Base-by-base conservation (phyloP, 1,140 invertebrate species). In the Caerostris darwini region DNA sequence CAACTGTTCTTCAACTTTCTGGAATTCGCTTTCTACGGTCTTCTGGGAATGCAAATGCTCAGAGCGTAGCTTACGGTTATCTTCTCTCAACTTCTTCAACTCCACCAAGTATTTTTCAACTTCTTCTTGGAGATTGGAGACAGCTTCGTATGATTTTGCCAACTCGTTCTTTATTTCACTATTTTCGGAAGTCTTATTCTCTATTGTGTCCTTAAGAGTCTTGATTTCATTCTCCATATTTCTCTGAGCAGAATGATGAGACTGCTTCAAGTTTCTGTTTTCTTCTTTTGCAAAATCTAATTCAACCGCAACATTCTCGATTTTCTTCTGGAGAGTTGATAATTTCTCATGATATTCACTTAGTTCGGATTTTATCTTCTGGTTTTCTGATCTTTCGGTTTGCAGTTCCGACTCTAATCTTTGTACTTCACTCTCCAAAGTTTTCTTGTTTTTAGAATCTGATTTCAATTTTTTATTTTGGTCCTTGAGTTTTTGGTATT, bases 1-100 rank as follows among this genome's bases (percentile, higher is more conserved):
- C 3, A 98, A 96, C 96, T 98, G 97, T 95, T 98, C 97, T 95
- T 97, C 97, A 91, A 98, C 95, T 95, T 97, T 97, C 17, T 97
- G 96, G 19, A 98, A 97, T 95, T 98, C 97, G 82, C 96, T 96
- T 94, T 98, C 93, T 7, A 94, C 81, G 3, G 93, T 94, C 54
- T 90, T 94, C 34, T 94, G 93, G 10, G 93, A 90, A 90, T 83
- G 71, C 10, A 94, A 85, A 5, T 90, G 71, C 14, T 94, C 93
- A 64, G 87, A 83, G n/a, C 93, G 53, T 7, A 94, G 34, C 19
- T 94, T 94, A 57, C 93, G 64, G 19, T 94, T 94, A 14, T 94
- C 93, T 58, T 94, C 93, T 69, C 81, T 83, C n/a, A 94, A 7
- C 53, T 94, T 90, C 53, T 94, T 82, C 34, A 94, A 34, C n/a